Evolutionary conservation across 2,888 invertebrate genomes (phyloP).

Genomic region (Tryphoninae sp.): DNA sequence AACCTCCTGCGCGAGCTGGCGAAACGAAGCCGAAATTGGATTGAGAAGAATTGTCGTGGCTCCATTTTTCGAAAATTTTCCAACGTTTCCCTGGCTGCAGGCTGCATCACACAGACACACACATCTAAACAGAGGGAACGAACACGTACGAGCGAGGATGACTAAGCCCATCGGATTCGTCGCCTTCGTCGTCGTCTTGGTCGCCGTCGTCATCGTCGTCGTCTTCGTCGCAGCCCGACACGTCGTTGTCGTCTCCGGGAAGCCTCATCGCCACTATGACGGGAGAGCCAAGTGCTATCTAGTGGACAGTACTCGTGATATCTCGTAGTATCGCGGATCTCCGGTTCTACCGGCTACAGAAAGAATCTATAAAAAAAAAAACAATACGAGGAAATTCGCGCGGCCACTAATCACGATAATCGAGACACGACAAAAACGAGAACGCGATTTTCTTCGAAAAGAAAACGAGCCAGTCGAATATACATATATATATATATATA

Average conservation of each 20-base stretch:
- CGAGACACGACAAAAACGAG: background rate
- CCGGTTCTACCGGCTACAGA: background rate
- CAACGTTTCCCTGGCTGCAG: conserved; percentile 8
- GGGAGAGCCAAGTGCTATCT: conserved; percentile 61
- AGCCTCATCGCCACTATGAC: conserved; percentile 59
- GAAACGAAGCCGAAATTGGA: conserved; percentile 48
- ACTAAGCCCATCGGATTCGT: conserved; percentile 59
- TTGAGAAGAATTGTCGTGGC: conserved; percentile 16
- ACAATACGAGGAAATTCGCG: background rate
- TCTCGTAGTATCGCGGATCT: conserved; percentile 53
- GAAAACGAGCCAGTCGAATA: background rate
- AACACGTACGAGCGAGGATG: conserved; percentile 59
- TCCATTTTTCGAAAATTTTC: conserved; percentile 8
- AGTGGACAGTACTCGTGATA: conserved; percentile 60
- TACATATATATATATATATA: background rate
- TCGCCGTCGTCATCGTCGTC: conserved; percentile 58
- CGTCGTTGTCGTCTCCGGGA: conserved; percentile 62
- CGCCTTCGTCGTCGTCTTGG: conserved; percentile 49
- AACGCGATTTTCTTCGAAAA: background rate
- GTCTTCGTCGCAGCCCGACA: conserved; percentile 52
- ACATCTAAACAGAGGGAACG: conserved; percentile 25
- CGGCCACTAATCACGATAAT: background rate
- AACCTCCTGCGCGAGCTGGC: conserved; percentile 12
- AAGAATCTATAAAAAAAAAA: background rate
- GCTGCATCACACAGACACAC: background rate